Conservation (phyloP, 2,113 vertebrate species). For the Tursiops truncatus region DNA sequence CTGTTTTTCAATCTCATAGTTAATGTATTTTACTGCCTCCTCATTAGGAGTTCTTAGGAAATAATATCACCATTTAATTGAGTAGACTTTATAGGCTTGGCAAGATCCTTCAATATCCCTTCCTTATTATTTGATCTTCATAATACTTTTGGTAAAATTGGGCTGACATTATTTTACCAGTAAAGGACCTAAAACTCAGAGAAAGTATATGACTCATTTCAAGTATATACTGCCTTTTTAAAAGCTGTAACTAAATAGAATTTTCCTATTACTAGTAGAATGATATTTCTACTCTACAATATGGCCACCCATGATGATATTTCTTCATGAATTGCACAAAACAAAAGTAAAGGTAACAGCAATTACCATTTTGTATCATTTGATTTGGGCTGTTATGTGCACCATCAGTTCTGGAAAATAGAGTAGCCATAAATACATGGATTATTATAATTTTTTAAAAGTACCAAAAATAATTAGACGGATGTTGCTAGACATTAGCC, state of each 20-base stretch:
- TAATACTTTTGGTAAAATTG: background rate
- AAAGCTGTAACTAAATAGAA: background rate
- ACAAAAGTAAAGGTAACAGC: background rate
- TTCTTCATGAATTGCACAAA: background rate
- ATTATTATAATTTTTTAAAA: background rate
- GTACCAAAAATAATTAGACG: background rate
- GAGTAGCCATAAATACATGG: background rate
- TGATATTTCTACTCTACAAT: background rate
- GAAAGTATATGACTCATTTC: background rate
- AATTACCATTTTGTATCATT: constrained; percentile 23
- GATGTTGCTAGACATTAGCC: background rate
- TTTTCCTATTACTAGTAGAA: background rate
- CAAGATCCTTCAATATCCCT: constrained; percentile 29
- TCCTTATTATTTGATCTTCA: background rate
- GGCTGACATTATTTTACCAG: background rate
- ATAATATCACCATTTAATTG: constrained; percentile 53
- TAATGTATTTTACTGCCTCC: constrained; percentile 57
- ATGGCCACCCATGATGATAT: background rate
- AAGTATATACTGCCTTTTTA: background rate
- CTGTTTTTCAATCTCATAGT: constrained; percentile 41
- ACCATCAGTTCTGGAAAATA: background rate
- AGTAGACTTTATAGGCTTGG: background rate
- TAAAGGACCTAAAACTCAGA: background rate
- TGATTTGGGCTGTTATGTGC: background rate
- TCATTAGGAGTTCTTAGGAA: constrained; percentile 44